Evolutionary conservation across 2,888 invertebrate genomes (phyloP).

Genomic region (Mechanitis mazaeus): DNA sequence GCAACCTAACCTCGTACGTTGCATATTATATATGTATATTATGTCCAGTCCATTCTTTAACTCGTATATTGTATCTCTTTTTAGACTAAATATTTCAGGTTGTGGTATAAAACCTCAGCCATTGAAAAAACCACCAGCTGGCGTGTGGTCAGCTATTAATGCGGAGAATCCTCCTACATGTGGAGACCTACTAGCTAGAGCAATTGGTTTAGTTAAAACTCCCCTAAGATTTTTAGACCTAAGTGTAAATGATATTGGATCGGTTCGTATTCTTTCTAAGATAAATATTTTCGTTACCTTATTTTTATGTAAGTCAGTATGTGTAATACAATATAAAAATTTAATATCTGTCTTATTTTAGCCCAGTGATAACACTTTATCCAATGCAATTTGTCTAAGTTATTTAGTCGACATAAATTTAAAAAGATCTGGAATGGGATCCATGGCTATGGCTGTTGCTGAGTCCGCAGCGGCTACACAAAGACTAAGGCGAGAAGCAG

Average conservation of each 20-base stretch:
- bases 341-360: constrained; percentile 31
- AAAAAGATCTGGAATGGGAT: constrained; percentile 68
- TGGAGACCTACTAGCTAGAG: constrained; percentile 67
- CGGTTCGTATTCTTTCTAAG: constrained; percentile 36
- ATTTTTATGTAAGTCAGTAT: constrained; percentile 3
- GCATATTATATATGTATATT: constrained; percentile 1
- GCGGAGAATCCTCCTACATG: constrained; percentile 68
- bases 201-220: constrained; percentile 69
- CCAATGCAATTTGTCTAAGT: constrained; percentile 68
- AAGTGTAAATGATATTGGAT: constrained; percentile 70
- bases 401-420: constrained; percentile 65
- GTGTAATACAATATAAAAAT: neutral
- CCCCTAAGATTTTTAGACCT: constrained; percentile 65
- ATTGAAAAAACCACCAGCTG: constrained; percentile 57
- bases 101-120: constrained; percentile 66
- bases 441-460: constrained; percentile 60
- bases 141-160: constrained; percentile 70
- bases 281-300: neutral
- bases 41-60: neutral
- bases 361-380: constrained; percentile 58
- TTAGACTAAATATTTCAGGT: constrained; percentile 67
- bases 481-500: constrained; percentile 63
- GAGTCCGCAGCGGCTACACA: constrained; percentile 69
- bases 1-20: constrained; percentile 62
- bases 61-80: neutral